Percentiles rank a stretch among this genome's conserved stretches.
Evolutionary conservation across 2,113 vertebrate genomes (phyloP).

Genomic region (Rhagologus leucostigma): DNA sequence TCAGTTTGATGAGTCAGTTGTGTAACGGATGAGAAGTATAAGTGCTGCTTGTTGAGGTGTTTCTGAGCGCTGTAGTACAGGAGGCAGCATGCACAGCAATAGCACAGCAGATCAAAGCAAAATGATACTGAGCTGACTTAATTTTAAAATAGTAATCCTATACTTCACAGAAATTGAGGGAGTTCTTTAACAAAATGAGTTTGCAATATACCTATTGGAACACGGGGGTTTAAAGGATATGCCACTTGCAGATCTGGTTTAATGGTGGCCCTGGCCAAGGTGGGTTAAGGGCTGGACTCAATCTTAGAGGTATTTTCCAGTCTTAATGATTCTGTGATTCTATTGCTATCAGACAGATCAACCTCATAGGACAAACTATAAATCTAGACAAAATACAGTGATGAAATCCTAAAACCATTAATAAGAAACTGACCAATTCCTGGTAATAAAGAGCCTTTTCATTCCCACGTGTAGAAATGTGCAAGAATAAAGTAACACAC

Average conservation of each 20-base stretch:
- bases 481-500: not conserved
- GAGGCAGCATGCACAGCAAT: not conserved
- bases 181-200: not conserved
- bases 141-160: not conserved
- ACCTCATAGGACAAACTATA: not conserved
- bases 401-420: not conserved
- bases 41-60: not conserved
- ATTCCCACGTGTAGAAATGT: fast-evolving
- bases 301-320: not conserved
- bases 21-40: not conserved
- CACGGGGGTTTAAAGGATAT: fast-evolving
- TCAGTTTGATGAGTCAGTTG: not conserved
- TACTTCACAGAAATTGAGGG: not conserved
- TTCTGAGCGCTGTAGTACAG: not conserved
- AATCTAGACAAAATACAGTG: not conserved
- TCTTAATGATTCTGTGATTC: not conserved
- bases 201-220: not conserved
- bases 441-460: not conserved
- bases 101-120: not conserved
- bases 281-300: not conserved
- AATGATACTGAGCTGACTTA: not conserved
- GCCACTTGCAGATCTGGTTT: not conserved
- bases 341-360: not conserved
- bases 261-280: no score
- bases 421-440: not conserved